Evolutionary conservation across 2,888 invertebrate genomes (phyloP).

Genomic region (Aleiodes testaceus): DNA sequence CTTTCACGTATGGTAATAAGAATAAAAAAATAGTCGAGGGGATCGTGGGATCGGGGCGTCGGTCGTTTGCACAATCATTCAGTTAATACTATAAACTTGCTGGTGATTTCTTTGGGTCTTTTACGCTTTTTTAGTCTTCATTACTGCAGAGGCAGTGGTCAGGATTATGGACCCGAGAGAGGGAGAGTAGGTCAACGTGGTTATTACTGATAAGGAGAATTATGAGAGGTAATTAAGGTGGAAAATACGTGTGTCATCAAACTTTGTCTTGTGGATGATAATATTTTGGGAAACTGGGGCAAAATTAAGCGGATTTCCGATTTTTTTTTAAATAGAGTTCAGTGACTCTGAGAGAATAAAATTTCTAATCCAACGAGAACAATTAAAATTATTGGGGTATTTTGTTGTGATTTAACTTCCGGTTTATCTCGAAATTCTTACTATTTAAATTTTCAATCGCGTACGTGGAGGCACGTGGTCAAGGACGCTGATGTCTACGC

Average conservation of each 20-base stretch:
- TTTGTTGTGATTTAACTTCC: not conserved
- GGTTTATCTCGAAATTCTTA: conserved; percentile 11
- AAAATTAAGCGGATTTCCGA: too few species aligned
- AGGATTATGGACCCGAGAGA: not conserved
- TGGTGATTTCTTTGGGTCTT: not conserved
- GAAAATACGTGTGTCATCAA: not conserved
- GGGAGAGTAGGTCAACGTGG: conserved; percentile 27
- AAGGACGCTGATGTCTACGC: conserved; percentile 10
- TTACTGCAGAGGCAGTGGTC: not conserved
- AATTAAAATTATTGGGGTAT: not conserved
- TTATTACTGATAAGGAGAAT: conserved; percentile 25
- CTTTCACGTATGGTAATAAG: conserved; percentile 13
- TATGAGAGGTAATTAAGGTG: not conserved
- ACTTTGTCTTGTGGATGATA: not conserved
- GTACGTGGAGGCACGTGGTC: conserved; percentile 25
- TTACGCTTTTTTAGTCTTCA: not conserved
- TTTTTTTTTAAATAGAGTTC: too few species aligned
- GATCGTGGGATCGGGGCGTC: conserved; percentile 29
- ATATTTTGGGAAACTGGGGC: too few species aligned
- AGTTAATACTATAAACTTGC: conserved; percentile 10
- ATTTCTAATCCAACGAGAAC: not conserved
- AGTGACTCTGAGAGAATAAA: too few species aligned
- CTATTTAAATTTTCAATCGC: conserved; percentile 15
- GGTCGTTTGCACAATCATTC: not conserved
- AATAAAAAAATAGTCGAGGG: not conserved